phyloP scores from a whole-genome alignment of 2,888 invertebrate species.

The Chrysolina oricalcia region DNA sequence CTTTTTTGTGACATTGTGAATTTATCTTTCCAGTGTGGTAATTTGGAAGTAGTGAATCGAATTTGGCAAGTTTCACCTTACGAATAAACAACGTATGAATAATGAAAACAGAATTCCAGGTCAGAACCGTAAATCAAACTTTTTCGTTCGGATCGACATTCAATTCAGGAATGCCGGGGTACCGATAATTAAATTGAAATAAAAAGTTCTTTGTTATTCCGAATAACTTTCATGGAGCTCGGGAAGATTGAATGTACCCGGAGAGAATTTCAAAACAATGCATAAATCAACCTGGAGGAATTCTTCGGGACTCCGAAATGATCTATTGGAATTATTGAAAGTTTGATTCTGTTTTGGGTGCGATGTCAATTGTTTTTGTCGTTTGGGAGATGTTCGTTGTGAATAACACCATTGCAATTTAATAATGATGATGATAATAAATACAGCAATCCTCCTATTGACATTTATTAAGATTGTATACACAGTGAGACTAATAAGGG shows the following conservation, averaged over 20 bases:
- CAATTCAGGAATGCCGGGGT: slow-evolving; percentile 39
- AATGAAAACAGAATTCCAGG: slow-evolving; percentile 27
- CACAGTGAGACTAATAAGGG: no score
- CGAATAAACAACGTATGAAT: slow-evolving; percentile 27
- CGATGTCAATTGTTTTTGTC: slow-evolving; percentile 5
- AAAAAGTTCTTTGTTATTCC: slow-evolving; percentile 43
- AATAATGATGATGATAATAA: no score
- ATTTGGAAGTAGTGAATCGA: not conserved
- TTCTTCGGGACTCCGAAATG: slow-evolving; percentile 18
- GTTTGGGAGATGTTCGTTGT: not conserved
- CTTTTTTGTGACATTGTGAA: no score
- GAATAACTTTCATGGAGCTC: slow-evolving; percentile 40
- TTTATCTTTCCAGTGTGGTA: not conserved
- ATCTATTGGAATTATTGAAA: slow-evolving; percentile 29
- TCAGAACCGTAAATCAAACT: slow-evolving; percentile 25
- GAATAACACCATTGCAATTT: no score
- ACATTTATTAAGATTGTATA: no score
- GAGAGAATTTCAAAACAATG: slow-evolving; percentile 50
- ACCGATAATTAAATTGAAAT: slow-evolving; percentile 49
- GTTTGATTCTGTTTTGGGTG: not conserved
- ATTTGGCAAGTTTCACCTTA: not conserved
- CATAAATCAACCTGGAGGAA: slow-evolving; percentile 43
- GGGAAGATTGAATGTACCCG: slow-evolving; percentile 43
- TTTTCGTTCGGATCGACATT: slow-evolving; percentile 20
- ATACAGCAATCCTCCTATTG: no score